Conservation (phyloP, 2,113 vertebrate species). For the Oxyruncus cristatus region DNA sequence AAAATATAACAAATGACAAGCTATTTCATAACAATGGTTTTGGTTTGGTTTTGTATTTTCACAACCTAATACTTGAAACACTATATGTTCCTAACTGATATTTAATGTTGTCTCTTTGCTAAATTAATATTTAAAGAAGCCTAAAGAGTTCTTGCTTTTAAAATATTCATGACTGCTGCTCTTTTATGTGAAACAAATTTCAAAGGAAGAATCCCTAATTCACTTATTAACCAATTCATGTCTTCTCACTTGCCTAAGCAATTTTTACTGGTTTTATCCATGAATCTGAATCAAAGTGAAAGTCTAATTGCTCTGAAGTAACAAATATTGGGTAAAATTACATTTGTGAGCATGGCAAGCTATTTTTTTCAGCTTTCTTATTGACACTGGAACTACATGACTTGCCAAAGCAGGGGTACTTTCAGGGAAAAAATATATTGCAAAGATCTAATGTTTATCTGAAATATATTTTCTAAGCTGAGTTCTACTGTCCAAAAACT, state of each 20-base stretch:
- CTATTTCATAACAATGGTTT: not conserved
- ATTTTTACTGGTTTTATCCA: not conserved
- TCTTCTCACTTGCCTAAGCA: not conserved
- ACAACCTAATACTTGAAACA: not conserved
- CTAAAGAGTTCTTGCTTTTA: constrained; percentile 34
- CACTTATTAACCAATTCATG: constrained; percentile 1
- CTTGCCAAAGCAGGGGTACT: not conserved
- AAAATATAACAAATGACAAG: not conserved
- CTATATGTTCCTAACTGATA: not conserved
- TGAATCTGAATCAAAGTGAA: not conserved
- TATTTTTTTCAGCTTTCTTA: not conserved
- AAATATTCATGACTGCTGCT: constrained; percentile 50
- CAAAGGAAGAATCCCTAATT: constrained; percentile 31
- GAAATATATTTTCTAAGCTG: not conserved
- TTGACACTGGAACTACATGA: not conserved
- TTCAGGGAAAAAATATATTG: not conserved
- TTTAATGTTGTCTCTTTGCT: constrained; percentile 35
- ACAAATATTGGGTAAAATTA: not conserved
- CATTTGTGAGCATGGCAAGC: not conserved
- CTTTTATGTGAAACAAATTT: constrained; percentile 52
- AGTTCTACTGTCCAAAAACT: not conserved
- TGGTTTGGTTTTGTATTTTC: not conserved
- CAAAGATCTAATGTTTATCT: not conserved
- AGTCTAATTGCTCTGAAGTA: not conserved
- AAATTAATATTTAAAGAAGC: constrained; percentile 59